Evolutionary conservation across 30 jellyfish, hydroid and myxozoan genomes (phyloP).

Genomic region (Mastigias papua): DNA sequence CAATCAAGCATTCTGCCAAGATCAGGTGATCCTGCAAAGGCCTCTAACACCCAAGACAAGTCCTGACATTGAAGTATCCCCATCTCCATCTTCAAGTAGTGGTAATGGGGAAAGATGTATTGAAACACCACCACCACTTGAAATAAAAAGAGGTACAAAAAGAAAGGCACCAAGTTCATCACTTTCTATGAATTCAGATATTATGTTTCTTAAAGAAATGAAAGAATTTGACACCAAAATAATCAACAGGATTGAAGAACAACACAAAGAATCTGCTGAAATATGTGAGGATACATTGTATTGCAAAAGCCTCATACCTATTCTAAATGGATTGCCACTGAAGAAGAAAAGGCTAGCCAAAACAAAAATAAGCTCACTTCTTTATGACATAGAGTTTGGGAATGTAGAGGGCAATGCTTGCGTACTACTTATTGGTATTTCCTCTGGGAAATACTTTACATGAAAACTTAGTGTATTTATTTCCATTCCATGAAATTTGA

Average conservation of each 20-base stretch:
- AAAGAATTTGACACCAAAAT: not conserved
- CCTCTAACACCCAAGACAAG: not conserved
- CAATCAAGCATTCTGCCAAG: not conserved
- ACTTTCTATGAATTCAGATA: not conserved
- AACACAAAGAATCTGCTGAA: constrained; percentile 5
- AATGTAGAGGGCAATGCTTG: not conserved
- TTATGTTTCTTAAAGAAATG: not conserved
- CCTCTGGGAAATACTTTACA: not conserved
- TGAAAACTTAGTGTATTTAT: not conserved
- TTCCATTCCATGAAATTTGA: not conserved
- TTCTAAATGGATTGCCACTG: constrained; percentile 21
- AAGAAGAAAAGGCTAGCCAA: constrained; percentile 36
- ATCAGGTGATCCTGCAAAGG: not conserved
- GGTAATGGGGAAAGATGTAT: not conserved
- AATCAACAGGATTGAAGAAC: constrained; percentile 1
- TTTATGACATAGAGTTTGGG: constrained; percentile 23
- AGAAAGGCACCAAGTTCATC: constrained; percentile 4
- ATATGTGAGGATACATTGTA: constrained; percentile 1
- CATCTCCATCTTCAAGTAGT: not conserved
- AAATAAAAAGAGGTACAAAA: not conserved
- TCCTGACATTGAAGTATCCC: not conserved
- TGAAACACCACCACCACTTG: not conserved
- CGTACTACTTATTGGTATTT: not conserved
- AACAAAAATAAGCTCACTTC: constrained; percentile 1
- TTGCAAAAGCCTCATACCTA: constrained; percentile 50